Percentiles rank a stretch among this genome's conserved stretches.
Conservation (phyloP, 2,113 vertebrate genomes). For the Dipodomys stephensi region DNA sequence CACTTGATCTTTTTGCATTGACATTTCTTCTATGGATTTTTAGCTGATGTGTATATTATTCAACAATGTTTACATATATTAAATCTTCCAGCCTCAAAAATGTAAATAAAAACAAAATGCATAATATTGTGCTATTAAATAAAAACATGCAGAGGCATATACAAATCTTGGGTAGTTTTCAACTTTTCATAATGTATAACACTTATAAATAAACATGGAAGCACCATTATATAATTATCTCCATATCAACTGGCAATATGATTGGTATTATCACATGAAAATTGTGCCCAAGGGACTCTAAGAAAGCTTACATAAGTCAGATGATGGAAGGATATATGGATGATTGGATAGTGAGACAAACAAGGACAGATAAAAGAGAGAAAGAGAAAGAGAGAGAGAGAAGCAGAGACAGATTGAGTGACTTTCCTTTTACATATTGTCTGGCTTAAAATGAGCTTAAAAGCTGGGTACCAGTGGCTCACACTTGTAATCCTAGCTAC, state of each 20-base stretch:
- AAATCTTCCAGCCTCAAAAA: constrained; percentile 29
- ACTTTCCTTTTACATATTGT: neutral
- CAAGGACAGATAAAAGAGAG: neutral
- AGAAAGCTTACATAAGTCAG: neutral
- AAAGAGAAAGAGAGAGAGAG: accelerated
- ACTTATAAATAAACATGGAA: neutral
- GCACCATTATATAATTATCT: neutral
- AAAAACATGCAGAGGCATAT: neutral
- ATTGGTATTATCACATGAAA: constrained; percentile 9
- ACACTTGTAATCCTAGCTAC: too few species aligned
- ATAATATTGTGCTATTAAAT: neutral
- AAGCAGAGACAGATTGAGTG: neutral
- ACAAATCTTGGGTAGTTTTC: neutral
- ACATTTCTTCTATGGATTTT: neutral
- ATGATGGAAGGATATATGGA: neutral
- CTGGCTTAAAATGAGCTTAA: constrained; percentile 16
- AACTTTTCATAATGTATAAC: neutral
- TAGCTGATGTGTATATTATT: neutral
- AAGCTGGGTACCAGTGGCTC: too few species aligned
- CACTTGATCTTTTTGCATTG: neutral
- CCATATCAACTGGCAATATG: neutral
- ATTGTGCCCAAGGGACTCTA: neutral
- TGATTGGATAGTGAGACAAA: neutral
- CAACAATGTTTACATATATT: constrained; percentile 29
- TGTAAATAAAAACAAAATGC: neutral